These are phyloP conservation scores for Anisognathus igniventris DNA, from an alignment of 2,797 vertebrate genomes.

Conservation along the genomic window DNA sequence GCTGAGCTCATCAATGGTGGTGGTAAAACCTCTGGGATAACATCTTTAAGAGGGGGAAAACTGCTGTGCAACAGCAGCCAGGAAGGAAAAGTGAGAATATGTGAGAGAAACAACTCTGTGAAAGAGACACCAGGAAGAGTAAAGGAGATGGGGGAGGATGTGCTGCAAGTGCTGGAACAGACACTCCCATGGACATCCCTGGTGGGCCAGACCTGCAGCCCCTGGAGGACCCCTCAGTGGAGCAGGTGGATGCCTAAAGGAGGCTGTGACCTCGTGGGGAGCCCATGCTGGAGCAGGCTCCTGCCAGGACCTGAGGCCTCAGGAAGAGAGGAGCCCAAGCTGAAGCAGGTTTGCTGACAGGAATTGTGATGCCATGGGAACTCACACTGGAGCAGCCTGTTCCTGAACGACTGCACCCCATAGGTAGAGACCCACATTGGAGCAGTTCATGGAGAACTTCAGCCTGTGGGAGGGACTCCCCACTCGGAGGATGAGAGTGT, in stretches of 20 bases:
- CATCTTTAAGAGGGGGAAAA: not conserved
- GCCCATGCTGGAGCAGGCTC: not conserved
- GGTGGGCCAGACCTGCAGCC: not conserved
- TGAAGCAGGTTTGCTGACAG: not conserved
- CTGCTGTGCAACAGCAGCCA: not conserved
- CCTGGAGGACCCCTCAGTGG: not conserved
- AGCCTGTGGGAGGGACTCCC: not conserved
- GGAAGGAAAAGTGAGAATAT: not conserved
- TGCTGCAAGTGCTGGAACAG: not conserved
- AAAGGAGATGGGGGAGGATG: not conserved
- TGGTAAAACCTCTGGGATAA: not conserved
- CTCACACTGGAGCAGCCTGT: not conserved
- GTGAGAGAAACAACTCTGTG: not conserved
- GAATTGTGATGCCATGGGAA: not conserved
- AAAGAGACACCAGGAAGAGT: not conserved
- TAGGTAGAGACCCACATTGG: not conserved
- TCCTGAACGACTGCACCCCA: not conserved
- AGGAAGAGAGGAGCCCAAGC: not conserved
- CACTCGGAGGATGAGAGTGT: rapidly evolving
- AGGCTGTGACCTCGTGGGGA: not conserved
- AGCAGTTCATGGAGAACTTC: not conserved
- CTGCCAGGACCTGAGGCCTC: not conserved
- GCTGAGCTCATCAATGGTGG: not conserved
- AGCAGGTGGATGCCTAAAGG: not conserved
- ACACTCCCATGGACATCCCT: not conserved